Conservation (phyloP, 2,797 vertebrate species). For the Squalus acanthias region DNA sequence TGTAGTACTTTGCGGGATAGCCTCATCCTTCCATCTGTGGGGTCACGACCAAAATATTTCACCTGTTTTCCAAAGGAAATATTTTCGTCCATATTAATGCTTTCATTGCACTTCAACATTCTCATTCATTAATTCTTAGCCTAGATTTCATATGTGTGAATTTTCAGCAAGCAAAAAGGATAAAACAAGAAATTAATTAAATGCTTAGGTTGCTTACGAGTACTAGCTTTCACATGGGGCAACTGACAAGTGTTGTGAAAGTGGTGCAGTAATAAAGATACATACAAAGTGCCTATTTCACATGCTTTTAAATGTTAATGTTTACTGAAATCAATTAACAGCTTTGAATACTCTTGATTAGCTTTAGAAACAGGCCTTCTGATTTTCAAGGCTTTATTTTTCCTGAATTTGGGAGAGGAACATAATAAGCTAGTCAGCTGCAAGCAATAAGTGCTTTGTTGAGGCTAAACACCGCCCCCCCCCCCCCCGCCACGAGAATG, state of each 20-base stretch:
- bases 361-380: not conserved
- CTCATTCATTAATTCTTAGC: not conserved
- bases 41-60: conserved; percentile 94
- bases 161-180: not conserved
- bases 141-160: not conserved
- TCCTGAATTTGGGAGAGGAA: not conserved
- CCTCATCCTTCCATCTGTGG: conserved; percentile 92
- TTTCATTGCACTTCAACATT: not conserved
- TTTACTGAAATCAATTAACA: not conserved
- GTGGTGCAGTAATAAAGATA: not conserved
- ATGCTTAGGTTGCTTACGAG: not conserved
- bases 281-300: not conserved
- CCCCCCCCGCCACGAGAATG: no score
- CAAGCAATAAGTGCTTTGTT: not conserved
- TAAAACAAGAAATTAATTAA: not conserved
- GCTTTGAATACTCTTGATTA: not conserved
- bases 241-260: not conserved
- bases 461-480: not conserved
- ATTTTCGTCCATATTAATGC: not conserved
- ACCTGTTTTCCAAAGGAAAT: conserved; percentile 63
- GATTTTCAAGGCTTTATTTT: not conserved
- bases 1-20: conserved; percentile 92
- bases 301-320: not conserved
- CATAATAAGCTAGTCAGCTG: not conserved
- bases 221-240: not conserved